These are phyloP conservation scores for Nannoperca obscura DNA, from an alignment of 2,797 vertebrate species.

Conservation along the genomic window DNA sequence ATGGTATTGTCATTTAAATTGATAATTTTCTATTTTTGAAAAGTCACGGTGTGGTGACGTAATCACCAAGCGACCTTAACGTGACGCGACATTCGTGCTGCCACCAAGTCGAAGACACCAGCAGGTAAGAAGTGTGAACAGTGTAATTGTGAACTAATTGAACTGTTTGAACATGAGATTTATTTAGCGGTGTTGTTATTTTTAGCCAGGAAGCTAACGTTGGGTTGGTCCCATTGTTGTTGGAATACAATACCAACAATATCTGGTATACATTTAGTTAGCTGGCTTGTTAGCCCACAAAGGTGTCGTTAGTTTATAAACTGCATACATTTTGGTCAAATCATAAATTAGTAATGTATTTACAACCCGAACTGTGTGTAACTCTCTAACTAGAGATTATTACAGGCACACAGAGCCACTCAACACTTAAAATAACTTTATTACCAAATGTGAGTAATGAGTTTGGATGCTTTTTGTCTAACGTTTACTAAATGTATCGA, in stretches of 20 bases:
- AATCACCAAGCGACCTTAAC: constrained; percentile 27
- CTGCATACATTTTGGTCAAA: neutral
- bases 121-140: constrained; percentile 30
- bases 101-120: neutral
- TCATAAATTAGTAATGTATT: neutral
- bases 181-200: neutral
- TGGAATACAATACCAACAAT: too few relatives aligned
- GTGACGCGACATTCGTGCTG: constrained; percentile 4
- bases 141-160: rapidly evolving
- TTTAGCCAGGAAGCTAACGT: constrained; percentile 22
- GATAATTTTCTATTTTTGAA: neutral
- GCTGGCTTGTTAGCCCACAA: neutral
- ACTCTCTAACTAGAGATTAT: neutral
- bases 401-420: neutral
- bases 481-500: neutral
- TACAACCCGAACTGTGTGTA: neutral
- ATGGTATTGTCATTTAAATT: neutral
- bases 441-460: too few relatives aligned
- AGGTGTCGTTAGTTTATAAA: neutral
- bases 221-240: neutral
- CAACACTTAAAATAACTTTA: neutral
- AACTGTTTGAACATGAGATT: rapidly evolving
- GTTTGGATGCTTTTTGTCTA: too few relatives aligned
- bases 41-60: constrained; percentile 20
- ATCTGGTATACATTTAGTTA: neutral